These are phyloP conservation scores for Sphaerophoria rueppellii DNA, from an alignment of 2,888 invertebrate genomes.

Conservation along the genomic window DNA sequence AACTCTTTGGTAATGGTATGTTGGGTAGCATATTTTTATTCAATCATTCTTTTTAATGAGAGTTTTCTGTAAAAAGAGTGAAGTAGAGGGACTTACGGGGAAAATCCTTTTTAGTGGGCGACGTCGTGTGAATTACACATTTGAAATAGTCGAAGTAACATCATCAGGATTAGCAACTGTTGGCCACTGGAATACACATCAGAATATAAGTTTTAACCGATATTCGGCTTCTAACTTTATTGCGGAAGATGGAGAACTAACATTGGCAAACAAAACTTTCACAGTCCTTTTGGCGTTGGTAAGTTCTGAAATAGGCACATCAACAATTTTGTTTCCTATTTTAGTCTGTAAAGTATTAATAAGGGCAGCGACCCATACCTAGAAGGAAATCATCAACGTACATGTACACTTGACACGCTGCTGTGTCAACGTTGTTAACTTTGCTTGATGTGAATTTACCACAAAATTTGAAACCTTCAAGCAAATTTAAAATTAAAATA, in stretches of 20 bases:
- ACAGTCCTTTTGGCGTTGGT: slow-evolving; percentile 88
- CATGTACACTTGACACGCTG: too few relatives aligned
- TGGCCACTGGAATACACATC: slow-evolving; percentile 87
- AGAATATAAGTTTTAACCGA: slow-evolving; percentile 84
- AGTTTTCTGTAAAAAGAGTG: slow-evolving; percentile 58
- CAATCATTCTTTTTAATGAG: neutral
- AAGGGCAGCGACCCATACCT: too few relatives aligned
- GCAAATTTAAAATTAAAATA: too few relatives aligned
- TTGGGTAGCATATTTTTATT: neutral
- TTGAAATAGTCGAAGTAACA: slow-evolving; percentile 87
- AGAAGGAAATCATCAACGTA: too few relatives aligned
- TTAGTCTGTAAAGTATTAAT: neutral
- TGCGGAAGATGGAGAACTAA: slow-evolving; percentile 83
- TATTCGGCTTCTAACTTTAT: slow-evolving; percentile 79
- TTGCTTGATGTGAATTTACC: too few relatives aligned
- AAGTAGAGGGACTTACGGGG: slow-evolving; percentile 87
- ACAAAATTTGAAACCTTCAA: too few relatives aligned
- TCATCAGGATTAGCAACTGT: slow-evolving; percentile 86
- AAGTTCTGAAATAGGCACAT: slow-evolving; percentile 73
- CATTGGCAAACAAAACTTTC: slow-evolving; percentile 89
- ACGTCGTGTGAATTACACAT: slow-evolving; percentile 86
- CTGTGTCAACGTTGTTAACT: too few relatives aligned
- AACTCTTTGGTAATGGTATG: slow-evolving; percentile 86
- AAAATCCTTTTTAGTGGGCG: slow-evolving; percentile 90
- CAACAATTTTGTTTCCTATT: neutral